These are phyloP conservation scores for Shinisaurus crocodilurus DNA, from an alignment of 2,113 vertebrate species.

Conservation along the genomic window DNA sequence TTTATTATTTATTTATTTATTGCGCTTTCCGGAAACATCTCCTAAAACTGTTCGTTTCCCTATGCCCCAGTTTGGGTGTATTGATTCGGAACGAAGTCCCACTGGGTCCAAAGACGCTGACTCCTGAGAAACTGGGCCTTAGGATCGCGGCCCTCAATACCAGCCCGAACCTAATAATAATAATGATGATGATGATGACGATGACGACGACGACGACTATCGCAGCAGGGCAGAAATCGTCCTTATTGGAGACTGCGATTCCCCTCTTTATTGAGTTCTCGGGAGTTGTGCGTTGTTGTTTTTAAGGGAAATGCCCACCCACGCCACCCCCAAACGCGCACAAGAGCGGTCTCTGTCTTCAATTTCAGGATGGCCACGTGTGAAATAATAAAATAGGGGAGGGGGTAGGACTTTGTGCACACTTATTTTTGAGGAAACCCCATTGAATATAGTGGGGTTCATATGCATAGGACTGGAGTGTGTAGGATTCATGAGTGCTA, in stretches of 20 bases:
- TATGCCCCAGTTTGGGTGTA: not conserved
- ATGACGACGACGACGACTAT: no score
- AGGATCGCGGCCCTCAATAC: not conserved
- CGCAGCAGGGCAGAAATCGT: not conserved
- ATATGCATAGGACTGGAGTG: not conserved
- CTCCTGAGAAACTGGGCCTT: not conserved
- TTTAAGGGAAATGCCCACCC: no score
- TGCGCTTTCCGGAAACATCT: no score
- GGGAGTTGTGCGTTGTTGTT: not conserved
- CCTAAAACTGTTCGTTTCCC: not conserved
- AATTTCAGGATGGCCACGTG: not conserved
- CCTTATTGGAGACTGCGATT: not conserved
- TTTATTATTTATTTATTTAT: no score
- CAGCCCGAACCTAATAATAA: no score
- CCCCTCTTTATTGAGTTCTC: not conserved
- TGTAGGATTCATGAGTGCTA: not conserved
- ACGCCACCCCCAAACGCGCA: no score
- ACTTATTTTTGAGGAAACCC: not conserved
- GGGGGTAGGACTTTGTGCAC: not conserved
- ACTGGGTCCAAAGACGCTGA: not conserved
- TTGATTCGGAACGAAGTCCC: not conserved
- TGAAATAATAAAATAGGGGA: not conserved
- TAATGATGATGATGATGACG: no score
- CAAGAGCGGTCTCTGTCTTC: no score
- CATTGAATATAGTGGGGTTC: not conserved